Evolutionary conservation across 2,113 vertebrate species (phyloP), one percentile per base, ranked within the genome.

Genomic region (Tetraodon nigroviridis): DNA sequence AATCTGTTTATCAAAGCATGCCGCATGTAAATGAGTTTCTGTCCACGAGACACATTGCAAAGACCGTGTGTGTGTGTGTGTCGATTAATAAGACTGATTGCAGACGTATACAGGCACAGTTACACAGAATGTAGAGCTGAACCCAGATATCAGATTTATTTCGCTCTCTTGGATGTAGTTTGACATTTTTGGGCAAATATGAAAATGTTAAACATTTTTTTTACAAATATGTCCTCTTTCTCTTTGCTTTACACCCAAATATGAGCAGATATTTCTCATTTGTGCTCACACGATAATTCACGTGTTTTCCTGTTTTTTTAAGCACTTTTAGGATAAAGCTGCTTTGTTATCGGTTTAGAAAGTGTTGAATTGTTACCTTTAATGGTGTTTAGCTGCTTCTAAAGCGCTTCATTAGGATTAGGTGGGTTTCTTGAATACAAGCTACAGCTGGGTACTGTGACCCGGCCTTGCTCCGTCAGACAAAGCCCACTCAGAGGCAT

Each of bases 1-100:
- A 78, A 88, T 88, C 68, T 81, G 61, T 84, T 89, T 86, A 79
- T 82, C 70, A 63, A 61, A 75, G 74, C 60, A 62, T 74, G 75
- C 71, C 77, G 74, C 81, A 80, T 83, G 63, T 79, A 76, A 83
- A 82, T 81, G 78, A 27, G 41, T 82, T 76, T 75, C 63, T 78
- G 70, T 69, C 82, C 55, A 57, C 79, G 83, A 70, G 69, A 80
- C 63, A 59, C 75, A 62, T 22, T 14, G 24, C 64, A 58, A 48
- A 72, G 29, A 72, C 75, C 77, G 63, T 76, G 73, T 74, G 60
- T 69, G 63, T 76, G 73, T 74, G 60, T 69, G 27, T 67, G 76
- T 75, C 64, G 69, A 71, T 72, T 78, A 74, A 81, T 80, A 80
- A 64, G 61, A 68, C 71, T 69, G 55, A 59, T 24, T 55, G 59